phyloP scores from a whole-genome alignment of 2,113 vertebrate genomes.

The Puffinus mauretanicus region DNA sequence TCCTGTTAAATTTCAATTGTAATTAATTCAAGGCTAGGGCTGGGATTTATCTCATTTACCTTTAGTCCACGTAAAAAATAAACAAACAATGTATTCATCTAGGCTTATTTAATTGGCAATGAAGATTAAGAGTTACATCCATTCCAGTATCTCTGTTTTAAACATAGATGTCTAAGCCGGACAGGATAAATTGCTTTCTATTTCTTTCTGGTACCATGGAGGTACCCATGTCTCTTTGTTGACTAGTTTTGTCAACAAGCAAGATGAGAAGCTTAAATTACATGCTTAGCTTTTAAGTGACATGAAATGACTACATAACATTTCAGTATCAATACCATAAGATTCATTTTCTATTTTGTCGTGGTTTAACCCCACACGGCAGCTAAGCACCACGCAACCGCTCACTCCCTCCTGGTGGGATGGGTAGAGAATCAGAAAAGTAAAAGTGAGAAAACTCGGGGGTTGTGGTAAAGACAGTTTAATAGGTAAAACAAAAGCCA shows the following conservation, averaged over 20 bases:
- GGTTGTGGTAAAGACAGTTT: no score
- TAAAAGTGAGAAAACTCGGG: no score
- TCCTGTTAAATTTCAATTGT: background rate
- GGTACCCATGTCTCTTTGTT: background rate
- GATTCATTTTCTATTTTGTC: background rate
- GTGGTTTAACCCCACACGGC: no score
- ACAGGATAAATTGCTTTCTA: background rate
- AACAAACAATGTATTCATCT: background rate
- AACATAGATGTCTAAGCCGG: background rate
- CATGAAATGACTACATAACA: background rate
- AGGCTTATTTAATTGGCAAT: background rate
- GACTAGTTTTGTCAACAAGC: background rate
- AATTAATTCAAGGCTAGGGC: background rate
- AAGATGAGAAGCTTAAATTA: background rate
- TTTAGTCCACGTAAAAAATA: background rate
- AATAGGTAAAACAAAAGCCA: no score
- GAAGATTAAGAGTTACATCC: background rate
- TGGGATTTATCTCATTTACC: background rate
- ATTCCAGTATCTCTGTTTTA: background rate
- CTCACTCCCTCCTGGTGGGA: no score
- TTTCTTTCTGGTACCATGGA: background rate
- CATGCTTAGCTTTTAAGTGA: background rate
- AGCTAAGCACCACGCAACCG: no score
- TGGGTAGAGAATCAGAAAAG: no score
- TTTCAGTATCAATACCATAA: background rate